Base-by-base conservation (phyloP, 1,140 invertebrate species). In the Hormaphis cornu region DNA sequence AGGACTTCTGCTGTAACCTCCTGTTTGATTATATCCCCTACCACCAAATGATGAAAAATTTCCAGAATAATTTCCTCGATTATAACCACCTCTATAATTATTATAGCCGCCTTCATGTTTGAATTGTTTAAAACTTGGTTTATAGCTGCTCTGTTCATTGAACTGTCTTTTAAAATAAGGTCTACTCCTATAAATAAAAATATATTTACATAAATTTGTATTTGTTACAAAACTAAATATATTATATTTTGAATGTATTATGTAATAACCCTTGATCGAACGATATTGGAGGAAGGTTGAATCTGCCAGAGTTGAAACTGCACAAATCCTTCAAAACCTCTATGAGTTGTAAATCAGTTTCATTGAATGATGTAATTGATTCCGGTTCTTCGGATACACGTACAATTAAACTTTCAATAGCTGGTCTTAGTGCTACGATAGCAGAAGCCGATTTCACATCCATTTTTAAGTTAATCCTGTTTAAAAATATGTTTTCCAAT, bases 401-500 rank as follows among this genome's bases (percentile, higher is more conserved):
- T 6, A 94, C 83, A 1, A 98, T 86, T 0, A 97, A 79, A 72
- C 85, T 82, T 80, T 98, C 95, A 3, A 98, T 76, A 1, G 89
- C 88, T 0, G 94, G 94, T 70, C 94, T 83, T 1, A 98, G 78
- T 7, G 91, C 89, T 0, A 93, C 84, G 69, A 98, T 85, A 5
- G 86, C 83, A 0, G 92, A 87, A 0, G 94, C 95, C 10, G 83
- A 76, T 33, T 82, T 73, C 0, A 89, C 84, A 72, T 89, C 81
- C 84, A 98, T 94, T 9, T 89, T 84, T 26, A 98, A 82, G 78
- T 93, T 95, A 22, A 98, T 86, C 93, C 83, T 85, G 71, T 18
- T 73, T 71, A 70, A 22, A 37, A 50, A 72, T 66, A 50, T 20
- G 66, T 30, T 63, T 33, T n/a, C n/a, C n/a, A n/a, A n/a, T n/a